phyloP scores from a whole-genome alignment of 2,888 invertebrate species.

The Drymonia ruficornis region DNA sequence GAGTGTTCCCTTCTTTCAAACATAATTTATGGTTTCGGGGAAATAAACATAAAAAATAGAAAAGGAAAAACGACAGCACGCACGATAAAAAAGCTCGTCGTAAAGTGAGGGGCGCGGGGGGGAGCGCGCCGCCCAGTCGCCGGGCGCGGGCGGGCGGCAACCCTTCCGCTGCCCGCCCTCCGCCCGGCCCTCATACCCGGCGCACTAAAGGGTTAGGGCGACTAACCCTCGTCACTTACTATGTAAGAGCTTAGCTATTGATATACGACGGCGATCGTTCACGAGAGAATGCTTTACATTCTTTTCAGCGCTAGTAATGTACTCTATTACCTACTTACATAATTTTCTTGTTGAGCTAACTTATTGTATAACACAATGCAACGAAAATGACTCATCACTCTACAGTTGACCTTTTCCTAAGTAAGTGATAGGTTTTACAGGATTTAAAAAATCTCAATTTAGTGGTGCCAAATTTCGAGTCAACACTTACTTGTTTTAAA shows the following conservation, averaged over 20 bases:
- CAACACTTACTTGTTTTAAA: no score
- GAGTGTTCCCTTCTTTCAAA: conserved; percentile 85
- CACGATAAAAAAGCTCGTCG: conserved; percentile 84
- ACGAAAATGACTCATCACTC: no score
- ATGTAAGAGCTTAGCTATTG: conserved; percentile 39
- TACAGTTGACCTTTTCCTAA: no score
- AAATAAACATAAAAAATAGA: conserved; percentile 86
- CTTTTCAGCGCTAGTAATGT: not conserved
- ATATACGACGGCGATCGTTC: conserved; percentile 18
- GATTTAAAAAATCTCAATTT: no score
- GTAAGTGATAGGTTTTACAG: no score
- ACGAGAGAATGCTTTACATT: not conserved
- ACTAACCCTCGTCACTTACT: conserved; percentile 62
- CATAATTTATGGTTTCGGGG: conserved; percentile 85
- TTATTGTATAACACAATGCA: no score
- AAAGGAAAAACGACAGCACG: conserved; percentile 85
- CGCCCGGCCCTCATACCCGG: conserved; percentile 62
- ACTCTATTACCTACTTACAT: not conserved
- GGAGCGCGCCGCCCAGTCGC: conserved; percentile 57
- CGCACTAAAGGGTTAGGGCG: conserved; percentile 79
- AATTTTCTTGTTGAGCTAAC: not conserved
- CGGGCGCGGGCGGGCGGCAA: conserved; percentile 68
- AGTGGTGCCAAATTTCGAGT: no score
- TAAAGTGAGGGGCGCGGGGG: conserved; percentile 71
- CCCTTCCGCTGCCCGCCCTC: conserved; percentile 78